Conservation (phyloP, 2,113 vertebrate genomes). For the Struthio camelus region DNA sequence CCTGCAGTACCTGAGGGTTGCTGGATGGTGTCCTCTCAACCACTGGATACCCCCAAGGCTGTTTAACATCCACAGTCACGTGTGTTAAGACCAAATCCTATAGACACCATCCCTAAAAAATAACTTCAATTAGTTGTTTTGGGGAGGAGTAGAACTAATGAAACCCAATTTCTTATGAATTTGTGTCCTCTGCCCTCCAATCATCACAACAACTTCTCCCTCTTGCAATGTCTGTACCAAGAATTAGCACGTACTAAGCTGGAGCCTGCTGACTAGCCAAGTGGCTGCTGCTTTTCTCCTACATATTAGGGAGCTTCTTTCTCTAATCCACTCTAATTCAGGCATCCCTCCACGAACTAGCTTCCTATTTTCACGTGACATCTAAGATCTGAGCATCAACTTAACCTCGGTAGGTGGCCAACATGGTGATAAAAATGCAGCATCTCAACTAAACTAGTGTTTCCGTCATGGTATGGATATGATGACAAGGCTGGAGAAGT, state of each 20-base stretch:
- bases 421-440: background rate
- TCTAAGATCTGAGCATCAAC: background rate
- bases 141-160: background rate
- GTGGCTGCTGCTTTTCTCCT: background rate
- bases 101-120: background rate
- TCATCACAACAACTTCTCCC: background rate
- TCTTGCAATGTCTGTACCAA: background rate
- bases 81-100: background rate
- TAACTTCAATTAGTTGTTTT: background rate
- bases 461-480: background rate
- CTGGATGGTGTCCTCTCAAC: background rate
- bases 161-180: background rate
- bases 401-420: background rate
- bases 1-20: background rate
- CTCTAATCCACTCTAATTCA: background rate
- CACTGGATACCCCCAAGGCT: background rate
- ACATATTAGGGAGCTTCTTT: background rate
- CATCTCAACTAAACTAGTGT: background rate
- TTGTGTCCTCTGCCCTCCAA: background rate
- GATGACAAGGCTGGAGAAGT: background rate
- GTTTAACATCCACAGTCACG: background rate
- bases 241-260: background rate
- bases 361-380: background rate
- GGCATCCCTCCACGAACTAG: background rate
- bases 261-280: fast-evolving